phyloP scores from a whole-genome alignment of 2,888 invertebrate species.

The Sarcophaga variegata region DNA sequence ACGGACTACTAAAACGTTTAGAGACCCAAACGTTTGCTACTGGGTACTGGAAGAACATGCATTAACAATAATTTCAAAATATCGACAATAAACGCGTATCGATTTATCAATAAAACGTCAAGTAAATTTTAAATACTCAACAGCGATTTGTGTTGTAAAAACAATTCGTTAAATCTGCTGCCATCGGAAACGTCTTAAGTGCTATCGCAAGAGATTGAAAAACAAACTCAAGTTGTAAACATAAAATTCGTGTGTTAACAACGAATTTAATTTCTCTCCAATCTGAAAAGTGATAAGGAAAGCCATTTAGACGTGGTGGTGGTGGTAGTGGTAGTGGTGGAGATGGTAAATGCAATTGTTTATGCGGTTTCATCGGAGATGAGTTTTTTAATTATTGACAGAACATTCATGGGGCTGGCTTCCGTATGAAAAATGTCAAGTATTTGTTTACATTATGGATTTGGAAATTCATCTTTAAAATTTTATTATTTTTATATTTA shows the following conservation, averaged over 20 bases:
- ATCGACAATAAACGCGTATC: constrained; percentile 77
- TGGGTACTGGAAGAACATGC: constrained; percentile 12
- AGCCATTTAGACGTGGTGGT: not conserved
- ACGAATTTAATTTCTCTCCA: not conserved
- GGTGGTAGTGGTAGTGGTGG: too few relatives aligned
- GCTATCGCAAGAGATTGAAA: not conserved
- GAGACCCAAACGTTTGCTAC: not conserved
- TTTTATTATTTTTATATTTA: too few relatives aligned
- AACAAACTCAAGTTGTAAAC: not conserved
- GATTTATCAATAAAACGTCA: constrained; percentile 71
- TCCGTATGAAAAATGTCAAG: too few relatives aligned
- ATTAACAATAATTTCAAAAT: constrained; percentile 70
- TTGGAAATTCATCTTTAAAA: too few relatives aligned
- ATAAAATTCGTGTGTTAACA: not conserved
- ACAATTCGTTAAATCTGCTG: constrained; percentile 60
- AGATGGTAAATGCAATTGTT: too few relatives aligned
- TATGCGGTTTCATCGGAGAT: not conserved
- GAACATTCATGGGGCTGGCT: too few relatives aligned
- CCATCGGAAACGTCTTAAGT: not conserved
- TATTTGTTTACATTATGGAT: too few relatives aligned
- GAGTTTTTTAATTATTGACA: not conserved
- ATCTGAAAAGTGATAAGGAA: not conserved
- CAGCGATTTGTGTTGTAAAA: constrained; percentile 36
- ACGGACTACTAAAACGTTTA: not conserved
- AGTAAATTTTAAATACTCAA: constrained; percentile 12